phyloP scores from a whole-genome alignment of 2,797 vertebrate genomes.

The Aeoliscus strigatus region DNA sequence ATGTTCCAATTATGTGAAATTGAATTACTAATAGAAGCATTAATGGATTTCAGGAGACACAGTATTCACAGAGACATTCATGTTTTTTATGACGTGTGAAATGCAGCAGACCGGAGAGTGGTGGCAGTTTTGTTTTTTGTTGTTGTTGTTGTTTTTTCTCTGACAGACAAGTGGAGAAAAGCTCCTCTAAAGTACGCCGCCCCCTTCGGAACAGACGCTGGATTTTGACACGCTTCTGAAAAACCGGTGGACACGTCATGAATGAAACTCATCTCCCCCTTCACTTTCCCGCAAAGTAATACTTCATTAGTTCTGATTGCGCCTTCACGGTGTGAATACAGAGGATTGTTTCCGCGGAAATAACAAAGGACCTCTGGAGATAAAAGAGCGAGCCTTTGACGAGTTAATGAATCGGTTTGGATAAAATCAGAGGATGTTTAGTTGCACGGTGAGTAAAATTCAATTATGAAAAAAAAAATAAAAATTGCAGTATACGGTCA shows the following conservation, averaged over 20 bases:
- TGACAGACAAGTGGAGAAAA: too few species aligned
- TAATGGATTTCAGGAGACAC: slow-evolving; percentile 38
- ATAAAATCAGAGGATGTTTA: slow-evolving; percentile 48
- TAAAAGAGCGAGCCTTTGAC: slow-evolving; percentile 50
- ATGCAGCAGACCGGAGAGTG: slow-evolving; percentile 21
- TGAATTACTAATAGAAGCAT: slow-evolving; percentile 41
- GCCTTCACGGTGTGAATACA: slow-evolving; percentile 51
- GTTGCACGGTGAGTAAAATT: slow-evolving; percentile 29
- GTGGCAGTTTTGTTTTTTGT: too few species aligned
- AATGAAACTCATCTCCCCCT: slow-evolving; percentile 56
- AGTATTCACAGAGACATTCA: slow-evolving; percentile 11
- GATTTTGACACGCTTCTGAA: slow-evolving; percentile 31
- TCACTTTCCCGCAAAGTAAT: slow-evolving; percentile 43
- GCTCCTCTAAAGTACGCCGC: too few species aligned
- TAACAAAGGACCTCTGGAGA: slow-evolving; percentile 44
- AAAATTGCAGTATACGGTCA: slow-evolving; percentile 13
- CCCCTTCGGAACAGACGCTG: too few species aligned
- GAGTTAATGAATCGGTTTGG: slow-evolving; percentile 51
- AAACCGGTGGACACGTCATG: slow-evolving; percentile 57
- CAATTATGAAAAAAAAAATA: slow-evolving; percentile 26
- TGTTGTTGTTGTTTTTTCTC: too few species aligned
- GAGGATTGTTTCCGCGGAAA: slow-evolving; percentile 50
- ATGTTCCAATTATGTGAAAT: slow-evolving; percentile 46
- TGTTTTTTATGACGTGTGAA: slow-evolving; percentile 35
- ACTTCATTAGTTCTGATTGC: slow-evolving; percentile 60